Conservation (phyloP, 1,140 invertebrate species). For the Andricus grossulariae region DNA sequence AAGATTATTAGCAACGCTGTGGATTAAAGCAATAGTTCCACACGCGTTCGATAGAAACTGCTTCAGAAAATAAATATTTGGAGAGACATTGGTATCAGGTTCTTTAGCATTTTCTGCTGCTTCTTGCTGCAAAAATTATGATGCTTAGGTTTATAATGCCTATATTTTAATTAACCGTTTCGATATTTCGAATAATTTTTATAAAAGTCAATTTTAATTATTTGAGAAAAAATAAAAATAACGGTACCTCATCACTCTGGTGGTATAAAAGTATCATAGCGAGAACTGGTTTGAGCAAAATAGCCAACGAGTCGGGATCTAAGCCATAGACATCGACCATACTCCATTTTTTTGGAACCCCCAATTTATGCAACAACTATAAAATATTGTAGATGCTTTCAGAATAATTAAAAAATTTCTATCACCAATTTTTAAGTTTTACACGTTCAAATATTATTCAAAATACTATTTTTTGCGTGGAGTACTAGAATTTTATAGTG, state of each 20-base stretch:
- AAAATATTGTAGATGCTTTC: conserved; percentile 7
- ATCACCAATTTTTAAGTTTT: conserved; percentile 26
- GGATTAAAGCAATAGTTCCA: conserved; percentile 95
- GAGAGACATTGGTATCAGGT: conserved; percentile 76
- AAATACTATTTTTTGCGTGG: too few relatives aligned
- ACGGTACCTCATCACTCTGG: conserved; percentile 35
- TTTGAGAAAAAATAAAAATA: conserved; percentile 77
- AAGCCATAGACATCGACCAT: conserved; percentile 93
- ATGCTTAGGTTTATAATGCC: conserved; percentile 74
- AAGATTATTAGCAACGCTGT: conserved; percentile 86
- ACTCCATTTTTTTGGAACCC: conserved; percentile 87
- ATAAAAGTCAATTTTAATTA: conserved; percentile 55
- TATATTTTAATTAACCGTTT: conserved; percentile 51
- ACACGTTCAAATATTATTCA: not conserved
- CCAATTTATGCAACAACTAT: conserved; percentile 88
- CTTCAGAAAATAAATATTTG: conserved; percentile 90
- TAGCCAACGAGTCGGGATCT: conserved; percentile 88
- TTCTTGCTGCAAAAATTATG: too few relatives aligned
- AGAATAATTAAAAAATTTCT: conserved; percentile 41
- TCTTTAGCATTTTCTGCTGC: conserved; percentile 78
- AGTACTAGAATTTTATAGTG: too few relatives aligned
- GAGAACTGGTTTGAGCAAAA: conserved; percentile 89
- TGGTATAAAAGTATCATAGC: conserved; percentile 94
- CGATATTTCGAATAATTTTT: not conserved
- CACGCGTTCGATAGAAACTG: conserved; percentile 97